phyloP scores from a whole-genome alignment of 1,140 invertebrate genomes.

The Chlorops oryzae region DNA sequence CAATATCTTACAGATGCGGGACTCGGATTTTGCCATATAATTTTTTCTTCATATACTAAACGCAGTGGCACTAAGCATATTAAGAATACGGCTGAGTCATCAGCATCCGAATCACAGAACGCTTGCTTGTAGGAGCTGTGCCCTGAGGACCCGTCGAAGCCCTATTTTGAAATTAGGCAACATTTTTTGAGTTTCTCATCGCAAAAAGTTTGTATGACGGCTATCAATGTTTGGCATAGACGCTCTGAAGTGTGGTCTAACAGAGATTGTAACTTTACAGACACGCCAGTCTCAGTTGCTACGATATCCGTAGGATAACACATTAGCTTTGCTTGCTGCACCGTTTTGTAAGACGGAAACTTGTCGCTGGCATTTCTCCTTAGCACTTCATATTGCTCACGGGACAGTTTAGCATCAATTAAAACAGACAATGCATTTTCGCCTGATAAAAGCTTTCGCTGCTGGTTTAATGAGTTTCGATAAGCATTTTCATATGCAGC shows the following conservation, averaged over 20 bases:
- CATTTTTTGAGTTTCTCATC: background rate
- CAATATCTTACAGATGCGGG: background rate
- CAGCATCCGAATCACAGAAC: background rate
- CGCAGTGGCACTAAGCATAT: background rate
- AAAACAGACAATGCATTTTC: background rate
- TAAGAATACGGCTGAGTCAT: background rate
- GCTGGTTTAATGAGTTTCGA: background rate
- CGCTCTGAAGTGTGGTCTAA: background rate
- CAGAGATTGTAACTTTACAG: background rate
- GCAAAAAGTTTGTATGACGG: background rate
- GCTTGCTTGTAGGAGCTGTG: constrained; percentile 1
- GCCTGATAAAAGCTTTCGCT: background rate
- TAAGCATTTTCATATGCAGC: background rate
- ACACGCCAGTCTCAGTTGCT: background rate
- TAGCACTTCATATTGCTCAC: background rate
- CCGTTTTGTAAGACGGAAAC: background rate
- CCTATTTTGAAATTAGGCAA: background rate
- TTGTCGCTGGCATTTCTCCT: background rate
- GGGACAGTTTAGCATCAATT: background rate
- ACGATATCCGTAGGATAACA: background rate
- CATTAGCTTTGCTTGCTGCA: background rate
- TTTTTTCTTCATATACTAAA: background rate
- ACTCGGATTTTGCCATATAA: background rate
- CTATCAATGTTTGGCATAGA: background rate
- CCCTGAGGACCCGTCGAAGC: background rate